Evolutionary conservation across 2,113 vertebrate genomes (phyloP), one percentile per base, ranked within the genome.

Genomic region (Boulengerochromis microlepis): DNA sequence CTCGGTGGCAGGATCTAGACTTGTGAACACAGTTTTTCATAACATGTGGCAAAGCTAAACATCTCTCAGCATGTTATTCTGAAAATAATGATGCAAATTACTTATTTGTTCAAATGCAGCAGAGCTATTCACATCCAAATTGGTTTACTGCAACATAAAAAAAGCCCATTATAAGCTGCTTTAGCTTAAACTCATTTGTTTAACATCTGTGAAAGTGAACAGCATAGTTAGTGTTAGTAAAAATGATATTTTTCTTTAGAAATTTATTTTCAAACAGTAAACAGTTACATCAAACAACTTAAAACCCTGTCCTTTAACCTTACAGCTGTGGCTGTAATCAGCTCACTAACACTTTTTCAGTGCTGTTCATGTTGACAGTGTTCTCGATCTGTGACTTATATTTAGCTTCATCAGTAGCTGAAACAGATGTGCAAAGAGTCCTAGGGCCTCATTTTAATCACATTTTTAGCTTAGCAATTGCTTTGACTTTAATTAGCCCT

Each of bases 401-500:
- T 88, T 80, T 80, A 91, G 61, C 81, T 78, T 89, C 40, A 61
- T 61, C 6, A 47, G 22, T 31, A 35, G 19, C 52, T 64, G 42
- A 74, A 87, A 57, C 31, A 86, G 81, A 90, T 85, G 31, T 57
- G 7, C 26, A 45, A 85, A 56, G 31, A 87, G 40, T 74, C 38
- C 5, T 50, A 19, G 12, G 22, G 52, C 76, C 42, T 33, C 22
- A 18, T 81, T 85, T 90, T 59, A 87, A 85, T 93, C 80, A 59
- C 45, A 56, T 85, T 87, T 87, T 83, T 90, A 2, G 81, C 86
- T 81, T 80, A 69, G 61, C 81, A 91, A 89, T 91, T 54, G 40
- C 69, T 64, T 90, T 83, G 66, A 90, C 80, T 89, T 42, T 87
- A 87, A 91, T 93, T 86, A 87, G 82, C 88, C 80, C 54, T 35